Percentiles rank a stretch among this genome's conserved stretches.
phyloP scores from a whole-genome alignment of 1,140 invertebrate genomes.

The Solenopsis fugax region DNA sequence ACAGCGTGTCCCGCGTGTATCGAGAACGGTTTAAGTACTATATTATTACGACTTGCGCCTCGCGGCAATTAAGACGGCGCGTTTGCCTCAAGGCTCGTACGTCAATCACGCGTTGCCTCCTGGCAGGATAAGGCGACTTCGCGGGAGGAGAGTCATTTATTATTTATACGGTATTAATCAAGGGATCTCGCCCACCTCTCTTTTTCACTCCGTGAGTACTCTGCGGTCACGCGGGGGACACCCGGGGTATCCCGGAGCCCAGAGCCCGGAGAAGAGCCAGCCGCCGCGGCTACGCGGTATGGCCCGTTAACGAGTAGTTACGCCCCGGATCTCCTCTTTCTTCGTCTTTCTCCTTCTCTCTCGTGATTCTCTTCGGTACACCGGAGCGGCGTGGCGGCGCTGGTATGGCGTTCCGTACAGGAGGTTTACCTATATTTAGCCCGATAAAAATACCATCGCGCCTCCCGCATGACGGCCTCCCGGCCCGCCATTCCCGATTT shows the following conservation, averaged over 20 bases:
- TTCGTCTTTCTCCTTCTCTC: constrained; percentile 23
- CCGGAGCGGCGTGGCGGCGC: constrained; percentile 28
- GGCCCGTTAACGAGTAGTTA: constrained; percentile 81
- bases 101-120: constrained; percentile 19
- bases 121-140: background rate
- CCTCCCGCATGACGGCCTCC: constrained; percentile 85
- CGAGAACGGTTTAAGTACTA: background rate
- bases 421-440: constrained; percentile 85
- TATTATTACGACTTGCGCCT: background rate
- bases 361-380: constrained; percentile 50
- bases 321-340: constrained; percentile 68
- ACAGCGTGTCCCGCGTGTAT: background rate
- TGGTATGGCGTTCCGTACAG: constrained; percentile 81
- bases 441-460: constrained; percentile 86
- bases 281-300: constrained; percentile 50
- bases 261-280: constrained; percentile 63
- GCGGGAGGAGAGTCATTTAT: background rate
- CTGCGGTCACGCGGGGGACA: constrained; percentile 79
- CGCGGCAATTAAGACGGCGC: background rate
- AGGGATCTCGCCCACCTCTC: constrained; percentile 47
- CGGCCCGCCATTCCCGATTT: constrained; percentile 84
- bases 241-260: constrained; percentile 69
- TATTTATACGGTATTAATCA: constrained; percentile 67
- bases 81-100: constrained; percentile 17
- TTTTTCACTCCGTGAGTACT: constrained; percentile 75